Evolutionary conservation across 2,113 vertebrate species (phyloP).

Genomic region (Rhinichthys klamathensis): DNA sequence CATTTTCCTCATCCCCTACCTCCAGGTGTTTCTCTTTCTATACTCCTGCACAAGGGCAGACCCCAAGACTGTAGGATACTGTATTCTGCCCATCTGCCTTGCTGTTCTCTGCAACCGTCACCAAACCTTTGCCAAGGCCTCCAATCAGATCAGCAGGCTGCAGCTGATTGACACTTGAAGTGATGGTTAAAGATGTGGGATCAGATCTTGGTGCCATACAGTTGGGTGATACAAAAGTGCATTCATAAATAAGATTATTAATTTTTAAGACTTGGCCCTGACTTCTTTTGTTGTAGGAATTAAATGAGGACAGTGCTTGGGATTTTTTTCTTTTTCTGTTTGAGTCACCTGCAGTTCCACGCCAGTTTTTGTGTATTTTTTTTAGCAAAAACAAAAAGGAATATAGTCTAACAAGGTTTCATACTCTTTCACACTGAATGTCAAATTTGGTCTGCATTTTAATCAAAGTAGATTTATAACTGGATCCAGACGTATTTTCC

Average conservation of each 20-base stretch:
- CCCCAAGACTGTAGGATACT: slow-evolving; percentile 93
- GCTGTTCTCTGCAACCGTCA: slow-evolving; percentile 91
- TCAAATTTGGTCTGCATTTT: background rate
- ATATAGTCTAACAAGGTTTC: background rate
- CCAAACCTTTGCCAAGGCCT: slow-evolving; percentile 84
- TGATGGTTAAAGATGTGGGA: slow-evolving; percentile 2
- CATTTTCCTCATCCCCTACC: slow-evolving; percentile 91
- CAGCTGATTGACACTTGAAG: slow-evolving; percentile 88
- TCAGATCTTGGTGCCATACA: background rate
- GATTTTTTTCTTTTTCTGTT: background rate
- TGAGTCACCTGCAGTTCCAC: background rate
- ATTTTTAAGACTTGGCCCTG: background rate
- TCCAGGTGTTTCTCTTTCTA: slow-evolving; percentile 96
- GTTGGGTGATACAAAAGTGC: background rate
- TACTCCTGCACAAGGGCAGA: slow-evolving; percentile 96
- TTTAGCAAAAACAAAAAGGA: background rate
- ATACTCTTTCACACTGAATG: background rate
- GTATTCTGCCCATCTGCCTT: slow-evolving; percentile 93
- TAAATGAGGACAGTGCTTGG: background rate
- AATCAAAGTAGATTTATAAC: background rate
- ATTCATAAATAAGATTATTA: background rate
- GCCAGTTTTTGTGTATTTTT: background rate
- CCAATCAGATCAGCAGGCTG: slow-evolving; percentile 89
- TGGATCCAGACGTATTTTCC: background rate
- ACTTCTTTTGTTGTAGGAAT: background rate